A percentile compares a stretch with the other conserved stretches of the same genome.
These are phyloP conservation scores for Nycticebus coucang DNA, from an alignment of 2,113 vertebrate genomes.

Conservation along the genomic window DNA sequence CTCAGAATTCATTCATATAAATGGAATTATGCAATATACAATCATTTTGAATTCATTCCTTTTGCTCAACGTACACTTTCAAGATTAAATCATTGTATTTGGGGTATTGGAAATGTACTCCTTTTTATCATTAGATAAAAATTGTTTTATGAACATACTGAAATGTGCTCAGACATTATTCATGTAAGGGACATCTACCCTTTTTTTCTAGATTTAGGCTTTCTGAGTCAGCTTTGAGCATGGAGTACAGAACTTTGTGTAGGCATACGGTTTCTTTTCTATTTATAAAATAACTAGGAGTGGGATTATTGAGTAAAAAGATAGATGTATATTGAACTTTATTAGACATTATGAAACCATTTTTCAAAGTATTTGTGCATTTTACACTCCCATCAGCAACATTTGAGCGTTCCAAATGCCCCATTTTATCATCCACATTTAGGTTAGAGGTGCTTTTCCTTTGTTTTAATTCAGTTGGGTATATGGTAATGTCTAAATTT, in stretches of 20 bases:
- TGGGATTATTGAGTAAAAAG: not conserved
- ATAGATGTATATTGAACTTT: not conserved
- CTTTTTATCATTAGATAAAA: not conserved
- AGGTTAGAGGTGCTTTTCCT: not conserved
- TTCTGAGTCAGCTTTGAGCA: not conserved
- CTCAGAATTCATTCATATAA: not conserved
- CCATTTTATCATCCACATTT: not conserved
- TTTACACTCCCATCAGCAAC: not conserved
- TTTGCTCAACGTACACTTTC: not conserved
- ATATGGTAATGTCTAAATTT: not conserved
- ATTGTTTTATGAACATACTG: not conserved
- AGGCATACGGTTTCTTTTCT: not conserved
- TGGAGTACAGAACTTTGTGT: not conserved
- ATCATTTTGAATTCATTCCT: not conserved
- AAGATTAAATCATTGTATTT: not conserved
- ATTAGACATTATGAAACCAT: not conserved
- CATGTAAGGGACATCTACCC: not conserved
- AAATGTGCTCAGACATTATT: not conserved
- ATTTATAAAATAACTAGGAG: not conserved
- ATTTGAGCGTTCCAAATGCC: not conserved
- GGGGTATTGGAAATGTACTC: not conserved
- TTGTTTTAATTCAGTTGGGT: not conserved
- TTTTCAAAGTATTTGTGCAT: not conserved
- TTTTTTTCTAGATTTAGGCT: not conserved
- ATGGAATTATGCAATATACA: not conserved